phyloP scores from a whole-genome alignment of 2,113 vertebrate species.

The Forbesichthys agassizii region DNA sequence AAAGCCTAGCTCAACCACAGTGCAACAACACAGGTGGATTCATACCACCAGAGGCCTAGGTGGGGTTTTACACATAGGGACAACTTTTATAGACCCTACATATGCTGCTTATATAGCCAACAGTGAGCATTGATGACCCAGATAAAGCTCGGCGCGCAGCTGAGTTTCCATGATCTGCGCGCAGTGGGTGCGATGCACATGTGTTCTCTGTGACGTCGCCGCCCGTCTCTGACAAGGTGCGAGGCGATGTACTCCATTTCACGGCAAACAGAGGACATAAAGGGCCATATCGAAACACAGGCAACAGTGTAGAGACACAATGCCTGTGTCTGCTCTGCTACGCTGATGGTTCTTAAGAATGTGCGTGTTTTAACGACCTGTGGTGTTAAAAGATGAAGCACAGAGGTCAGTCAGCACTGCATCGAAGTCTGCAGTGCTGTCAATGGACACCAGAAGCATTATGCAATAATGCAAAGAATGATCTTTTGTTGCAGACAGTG shows the following conservation, averaged over 20 bases:
- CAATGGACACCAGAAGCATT: constrained; percentile 33
- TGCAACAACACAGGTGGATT: constrained; percentile 62
- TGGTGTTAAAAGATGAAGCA: constrained; percentile 48
- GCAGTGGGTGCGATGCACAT: neutral
- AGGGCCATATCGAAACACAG: neutral
- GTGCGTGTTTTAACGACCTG: constrained; percentile 42
- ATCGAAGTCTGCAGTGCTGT: constrained; percentile 15
- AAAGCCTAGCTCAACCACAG: constrained; percentile 49
- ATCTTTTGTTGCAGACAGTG: constrained; percentile 20
- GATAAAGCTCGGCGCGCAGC: neutral
- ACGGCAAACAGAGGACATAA: neutral
- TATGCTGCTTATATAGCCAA: constrained; percentile 22
- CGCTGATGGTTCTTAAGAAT: neutral
- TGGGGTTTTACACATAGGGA: constrained; percentile 41
- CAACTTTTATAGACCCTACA: constrained; percentile 25
- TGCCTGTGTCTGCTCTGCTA: no score
- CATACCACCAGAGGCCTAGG: constrained; percentile 32
- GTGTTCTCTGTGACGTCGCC: neutral
- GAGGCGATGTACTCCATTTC: neutral
- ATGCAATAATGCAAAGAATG: constrained; percentile 8
- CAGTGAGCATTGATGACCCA: constrained; percentile 5
- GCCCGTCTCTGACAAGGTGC: no score
- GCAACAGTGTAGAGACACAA: constrained; percentile 8
- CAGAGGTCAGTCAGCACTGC: constrained; percentile 31
- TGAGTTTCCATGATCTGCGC: neutral